phyloP scores from a whole-genome alignment of 2,797 vertebrate species.

The Trematomus bernacchii region DNA sequence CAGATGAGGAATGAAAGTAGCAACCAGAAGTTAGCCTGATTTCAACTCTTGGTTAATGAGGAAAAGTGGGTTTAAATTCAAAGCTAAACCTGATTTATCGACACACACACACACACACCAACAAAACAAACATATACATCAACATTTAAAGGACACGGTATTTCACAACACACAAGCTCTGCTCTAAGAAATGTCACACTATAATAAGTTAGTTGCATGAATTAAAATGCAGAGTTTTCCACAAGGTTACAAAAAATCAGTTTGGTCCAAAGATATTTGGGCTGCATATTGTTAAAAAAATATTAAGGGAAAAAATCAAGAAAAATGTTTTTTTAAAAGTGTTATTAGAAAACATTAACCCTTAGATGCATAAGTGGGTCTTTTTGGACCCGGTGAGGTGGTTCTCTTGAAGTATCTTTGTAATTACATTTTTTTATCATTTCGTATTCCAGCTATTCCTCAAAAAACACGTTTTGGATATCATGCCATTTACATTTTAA shows the following conservation, averaged over 20 bases:
- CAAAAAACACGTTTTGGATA: no score
- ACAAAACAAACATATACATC: slow-evolving; percentile 6
- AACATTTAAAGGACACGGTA: slow-evolving; percentile 34
- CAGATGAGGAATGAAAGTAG: slow-evolving; percentile 79
- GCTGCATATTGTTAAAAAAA: slow-evolving; percentile 58
- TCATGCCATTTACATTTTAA: no score
- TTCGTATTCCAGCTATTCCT: no score
- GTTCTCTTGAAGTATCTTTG: no score
- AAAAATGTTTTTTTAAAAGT: slow-evolving; percentile 13
- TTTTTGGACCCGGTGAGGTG: no score
- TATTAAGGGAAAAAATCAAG: slow-evolving; percentile 11
- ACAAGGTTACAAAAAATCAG: slow-evolving; percentile 23
- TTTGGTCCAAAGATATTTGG: slow-evolving; percentile 47
- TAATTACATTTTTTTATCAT: no score
- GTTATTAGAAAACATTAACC: slow-evolving; percentile 68
- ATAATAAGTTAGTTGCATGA: slow-evolving; percentile 56
- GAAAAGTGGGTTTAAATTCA: not conserved
- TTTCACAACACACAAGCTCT: slow-evolving; percentile 63
- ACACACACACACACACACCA: slow-evolving; percentile 13
- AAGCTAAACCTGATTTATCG: not conserved
- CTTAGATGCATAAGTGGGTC: no score
- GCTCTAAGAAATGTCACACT: slow-evolving; percentile 47
- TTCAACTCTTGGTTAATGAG: not conserved
- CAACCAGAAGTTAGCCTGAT: slow-evolving; percentile 47
- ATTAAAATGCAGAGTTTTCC: slow-evolving; percentile 41